Conservation (phyloP, 64 coral and sea anemone genomes). For the Pocillopora verrucosa region DNA sequence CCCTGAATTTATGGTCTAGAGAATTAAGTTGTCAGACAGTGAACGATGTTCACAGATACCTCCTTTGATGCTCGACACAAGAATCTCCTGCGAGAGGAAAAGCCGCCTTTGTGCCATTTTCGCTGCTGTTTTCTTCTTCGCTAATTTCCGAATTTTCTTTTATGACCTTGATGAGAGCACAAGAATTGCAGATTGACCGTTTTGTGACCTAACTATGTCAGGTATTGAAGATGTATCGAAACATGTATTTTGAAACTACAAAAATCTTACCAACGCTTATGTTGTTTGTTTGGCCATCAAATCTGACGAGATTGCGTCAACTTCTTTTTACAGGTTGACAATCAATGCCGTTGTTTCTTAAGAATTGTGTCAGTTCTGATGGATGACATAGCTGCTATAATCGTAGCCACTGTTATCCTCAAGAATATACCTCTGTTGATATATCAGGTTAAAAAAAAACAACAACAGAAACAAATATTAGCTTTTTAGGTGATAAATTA, state of each 20-base stretch:
- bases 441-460: neutral
- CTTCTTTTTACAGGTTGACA: neutral
- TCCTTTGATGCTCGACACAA: slow-evolving; percentile 14
- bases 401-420: neutral
- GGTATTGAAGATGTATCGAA: neutral
- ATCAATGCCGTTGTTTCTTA: neutral
- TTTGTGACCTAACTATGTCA: neutral
- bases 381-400: neutral
- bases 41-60: slow-evolving; percentile 68
- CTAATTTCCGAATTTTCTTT: neutral
- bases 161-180: neutral
- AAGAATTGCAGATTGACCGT: neutral
- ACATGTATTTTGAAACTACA: neutral
- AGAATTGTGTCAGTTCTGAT: neutral
- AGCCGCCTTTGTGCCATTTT: neutral
- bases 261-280: neutral
- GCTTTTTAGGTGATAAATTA: neutral
- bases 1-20: slow-evolving; percentile 81
- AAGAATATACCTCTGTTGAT: neutral
- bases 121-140: neutral
- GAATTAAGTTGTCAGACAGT: slow-evolving; percentile 85
- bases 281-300: neutral
- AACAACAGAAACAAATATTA: neutral
- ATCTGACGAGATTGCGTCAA: neutral
- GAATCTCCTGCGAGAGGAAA: neutral